Evolutionary conservation across 2,797 vertebrate species (phyloP), one percentile per base, ranked within the genome.

Genomic region (Threskiornis aethiopicus): DNA sequence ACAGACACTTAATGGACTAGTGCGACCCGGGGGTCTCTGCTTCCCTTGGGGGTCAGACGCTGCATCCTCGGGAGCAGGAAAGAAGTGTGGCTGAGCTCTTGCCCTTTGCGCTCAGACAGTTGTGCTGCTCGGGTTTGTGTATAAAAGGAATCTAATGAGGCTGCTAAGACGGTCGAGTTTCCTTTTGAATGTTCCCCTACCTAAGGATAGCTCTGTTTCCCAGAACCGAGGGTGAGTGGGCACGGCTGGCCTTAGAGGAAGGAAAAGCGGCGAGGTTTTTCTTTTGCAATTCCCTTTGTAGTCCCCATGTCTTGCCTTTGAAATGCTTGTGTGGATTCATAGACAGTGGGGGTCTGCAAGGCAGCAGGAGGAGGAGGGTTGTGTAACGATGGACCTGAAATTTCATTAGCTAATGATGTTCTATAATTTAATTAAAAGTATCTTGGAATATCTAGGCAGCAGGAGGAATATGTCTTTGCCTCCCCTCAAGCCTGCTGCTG

Each of bases 401-500:
- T 81, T 92, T 84, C n/a, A 59, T 95, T 84, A 96, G 47, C 66
- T 95, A 88, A 92, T 83, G 52, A 77, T 66, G 77, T 62, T 86
- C 58, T 87, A 2, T 93, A 95, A 96, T 83, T 93, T 79, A 90
- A 87, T 91, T 92, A 70, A 59, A 83, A 82, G 75, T 62, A 55
- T 91, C 84, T 92, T 71, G 47, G 81, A 89, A 33, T 54, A 67
- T 72, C 51, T 76, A 67, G 77, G 71, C 73, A 67, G 47, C 22
- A 33, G 37, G 42, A 91, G 69, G 59, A 90, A 46, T 46, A 37
- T 47, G 87, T 81, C 78, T 88, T 62, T 93, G 91, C 90, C 67
- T 92, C 65, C 93, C 87, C 90, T 96, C 83, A 44, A 95, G 87
- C 94, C 76, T 57, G 1, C 69, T 90, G 80, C 91, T 89, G 95